These are phyloP conservation scores for Anthoptus insignis DNA, from an alignment of 2,888 invertebrate species.

Conservation along the genomic window DNA sequence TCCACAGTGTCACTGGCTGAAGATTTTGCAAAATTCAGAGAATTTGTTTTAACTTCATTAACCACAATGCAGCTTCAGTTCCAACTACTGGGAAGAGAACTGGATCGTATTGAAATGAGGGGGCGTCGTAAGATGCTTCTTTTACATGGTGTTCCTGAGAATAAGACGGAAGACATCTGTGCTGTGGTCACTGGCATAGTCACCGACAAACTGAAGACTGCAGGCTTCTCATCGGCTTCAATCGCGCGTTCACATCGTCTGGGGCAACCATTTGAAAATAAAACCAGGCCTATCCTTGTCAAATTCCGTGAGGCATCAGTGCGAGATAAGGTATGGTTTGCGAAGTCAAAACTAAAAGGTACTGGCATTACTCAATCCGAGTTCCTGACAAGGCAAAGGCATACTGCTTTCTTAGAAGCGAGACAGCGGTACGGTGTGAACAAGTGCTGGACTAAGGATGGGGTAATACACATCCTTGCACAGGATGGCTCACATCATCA, in stretches of 20 bases:
- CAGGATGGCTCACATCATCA: background rate
- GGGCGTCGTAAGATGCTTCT: slow-evolving; percentile 2
- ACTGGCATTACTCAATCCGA: too few relatives aligned
- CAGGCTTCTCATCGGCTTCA: background rate
- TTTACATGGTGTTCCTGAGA: background rate
- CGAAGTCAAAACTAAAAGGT: background rate
- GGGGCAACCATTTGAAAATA: background rate
- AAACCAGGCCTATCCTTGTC: background rate
- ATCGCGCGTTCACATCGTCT: background rate
- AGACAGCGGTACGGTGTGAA: background rate
- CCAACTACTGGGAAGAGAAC: background rate
- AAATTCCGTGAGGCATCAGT: background rate
- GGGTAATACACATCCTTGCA: background rate
- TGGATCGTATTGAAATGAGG: background rate
- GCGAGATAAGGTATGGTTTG: background rate
- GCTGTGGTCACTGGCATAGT: background rate
- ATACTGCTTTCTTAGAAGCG: background rate
- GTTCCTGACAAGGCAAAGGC: background rate
- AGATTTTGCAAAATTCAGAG: background rate
- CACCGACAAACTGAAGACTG: background rate
- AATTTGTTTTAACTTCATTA: background rate
- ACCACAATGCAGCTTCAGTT: background rate
- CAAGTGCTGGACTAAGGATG: background rate
- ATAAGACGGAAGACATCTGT: background rate
- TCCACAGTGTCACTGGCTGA: background rate